phyloP scores from a whole-genome alignment of 2,113 vertebrate genomes.

The Hippolais icterina region DNA sequence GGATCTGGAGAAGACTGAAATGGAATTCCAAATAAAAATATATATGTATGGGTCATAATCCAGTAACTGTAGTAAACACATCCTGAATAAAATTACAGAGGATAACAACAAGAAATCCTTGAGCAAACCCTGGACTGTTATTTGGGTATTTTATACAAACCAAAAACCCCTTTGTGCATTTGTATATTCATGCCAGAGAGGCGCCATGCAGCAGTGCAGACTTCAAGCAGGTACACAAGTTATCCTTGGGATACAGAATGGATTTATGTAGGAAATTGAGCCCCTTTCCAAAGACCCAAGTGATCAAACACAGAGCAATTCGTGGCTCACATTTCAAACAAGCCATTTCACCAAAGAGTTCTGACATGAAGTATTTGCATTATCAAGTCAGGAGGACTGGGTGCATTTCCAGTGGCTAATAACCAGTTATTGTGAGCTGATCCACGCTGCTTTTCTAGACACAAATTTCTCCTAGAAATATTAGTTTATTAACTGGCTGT shows the following conservation, averaged over 20 bases:
- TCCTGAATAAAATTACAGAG: neutral
- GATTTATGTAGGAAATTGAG: neutral
- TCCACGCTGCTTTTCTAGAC: neutral
- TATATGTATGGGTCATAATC: conserved; percentile 13
- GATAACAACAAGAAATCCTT: neutral
- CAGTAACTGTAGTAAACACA: conserved; percentile 1
- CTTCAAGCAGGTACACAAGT: neutral
- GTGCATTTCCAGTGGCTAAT: neutral
- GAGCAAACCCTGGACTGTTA: neutral
- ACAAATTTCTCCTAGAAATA: neutral
- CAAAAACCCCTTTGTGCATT: neutral
- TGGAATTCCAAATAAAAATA: conserved; percentile 32
- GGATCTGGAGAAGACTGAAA: conserved; percentile 2
- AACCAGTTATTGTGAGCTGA: neutral
- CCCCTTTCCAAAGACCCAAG: neutral
- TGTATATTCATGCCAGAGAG: neutral
- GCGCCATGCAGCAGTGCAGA: neutral
- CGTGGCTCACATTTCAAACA: neutral
- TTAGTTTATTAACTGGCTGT: neutral
- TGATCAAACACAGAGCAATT: neutral
- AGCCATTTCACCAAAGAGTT: neutral
- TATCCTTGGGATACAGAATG: neutral
- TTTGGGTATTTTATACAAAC: neutral
- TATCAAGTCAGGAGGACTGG: neutral
- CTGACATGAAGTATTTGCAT: neutral